Conservation (phyloP, 2,797 vertebrate species). For the Prionace glauca region DNA sequence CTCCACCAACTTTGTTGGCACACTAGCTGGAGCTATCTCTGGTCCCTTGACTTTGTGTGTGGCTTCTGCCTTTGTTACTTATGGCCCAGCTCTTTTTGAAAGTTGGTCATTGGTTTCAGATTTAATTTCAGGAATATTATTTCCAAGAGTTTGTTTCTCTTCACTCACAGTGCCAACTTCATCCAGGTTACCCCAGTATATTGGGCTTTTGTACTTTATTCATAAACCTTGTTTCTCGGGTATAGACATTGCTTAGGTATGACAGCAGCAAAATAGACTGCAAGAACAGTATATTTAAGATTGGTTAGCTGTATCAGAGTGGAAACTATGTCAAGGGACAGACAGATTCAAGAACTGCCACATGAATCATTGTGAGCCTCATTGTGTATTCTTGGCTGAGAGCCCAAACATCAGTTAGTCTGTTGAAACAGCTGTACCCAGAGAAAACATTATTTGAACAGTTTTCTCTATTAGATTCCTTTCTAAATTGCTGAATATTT, state of each 20-base stretch:
- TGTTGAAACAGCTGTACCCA: too few relatives aligned
- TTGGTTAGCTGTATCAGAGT: not conserved
- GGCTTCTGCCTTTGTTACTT: not conserved
- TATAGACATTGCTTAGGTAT: not conserved
- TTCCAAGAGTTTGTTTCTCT: constrained; percentile 28
- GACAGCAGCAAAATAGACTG: not conserved
- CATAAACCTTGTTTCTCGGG: not conserved
- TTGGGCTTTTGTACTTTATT: not conserved
- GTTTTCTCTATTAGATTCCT: too few relatives aligned
- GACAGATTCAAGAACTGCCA: not conserved
- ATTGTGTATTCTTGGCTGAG: too few relatives aligned
- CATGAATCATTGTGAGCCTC: not conserved
- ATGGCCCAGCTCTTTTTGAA: not conserved
- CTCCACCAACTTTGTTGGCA: not conserved
- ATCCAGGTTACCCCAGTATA: constrained; percentile 59
- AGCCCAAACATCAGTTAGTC: too few relatives aligned
- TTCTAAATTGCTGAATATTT: too few relatives aligned
- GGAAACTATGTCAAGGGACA: not conserved
- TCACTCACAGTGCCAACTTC: constrained; percentile 79
- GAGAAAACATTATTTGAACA: too few relatives aligned
- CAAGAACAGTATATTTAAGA: not conserved
- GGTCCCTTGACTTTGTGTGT: not conserved
- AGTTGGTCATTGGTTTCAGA: not conserved
- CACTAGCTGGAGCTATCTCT: too few relatives aligned
- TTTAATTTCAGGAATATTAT: not conserved